These are phyloP conservation scores for Thalassarche chlororhynchos DNA, from an alignment of 2,113 vertebrate species.

Conservation along the genomic window DNA sequence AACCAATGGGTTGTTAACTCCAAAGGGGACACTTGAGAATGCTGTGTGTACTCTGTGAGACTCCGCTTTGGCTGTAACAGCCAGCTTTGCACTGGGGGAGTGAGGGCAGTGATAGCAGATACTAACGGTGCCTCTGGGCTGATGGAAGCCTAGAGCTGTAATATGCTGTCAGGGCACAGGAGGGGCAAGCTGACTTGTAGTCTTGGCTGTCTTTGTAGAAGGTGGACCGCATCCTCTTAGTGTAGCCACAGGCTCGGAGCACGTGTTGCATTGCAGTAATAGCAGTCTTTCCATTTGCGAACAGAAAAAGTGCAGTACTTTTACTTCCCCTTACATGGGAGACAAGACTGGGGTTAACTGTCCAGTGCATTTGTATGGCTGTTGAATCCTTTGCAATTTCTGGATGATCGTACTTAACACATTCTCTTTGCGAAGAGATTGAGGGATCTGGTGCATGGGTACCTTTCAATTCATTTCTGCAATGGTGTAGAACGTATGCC, in stretches of 20 bases:
- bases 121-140: not conserved
- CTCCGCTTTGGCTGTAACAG: not conserved
- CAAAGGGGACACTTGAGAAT: not conserved
- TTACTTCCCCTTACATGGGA: not conserved
- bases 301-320: not conserved
- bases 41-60: not conserved
- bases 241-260: not conserved
- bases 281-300: not conserved
- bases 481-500: not conserved
- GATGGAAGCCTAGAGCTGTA: not conserved
- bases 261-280: fast-evolving
- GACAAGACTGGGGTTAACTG: not conserved
- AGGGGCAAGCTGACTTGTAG: not conserved
- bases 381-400: not conserved
- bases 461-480: not conserved
- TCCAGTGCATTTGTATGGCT: not conserved
- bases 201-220: not conserved
- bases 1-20: not conserved
- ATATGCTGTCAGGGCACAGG: not conserved
- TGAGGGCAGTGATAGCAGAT: not conserved
- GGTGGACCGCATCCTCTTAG: not conserved
- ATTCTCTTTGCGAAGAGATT: not conserved
- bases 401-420: not conserved
- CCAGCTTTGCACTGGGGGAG: not conserved
- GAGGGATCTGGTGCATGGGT: not conserved